Conservation (phyloP, 1,140 invertebrate species). For the Cyphomyrmex costatus region DNA sequence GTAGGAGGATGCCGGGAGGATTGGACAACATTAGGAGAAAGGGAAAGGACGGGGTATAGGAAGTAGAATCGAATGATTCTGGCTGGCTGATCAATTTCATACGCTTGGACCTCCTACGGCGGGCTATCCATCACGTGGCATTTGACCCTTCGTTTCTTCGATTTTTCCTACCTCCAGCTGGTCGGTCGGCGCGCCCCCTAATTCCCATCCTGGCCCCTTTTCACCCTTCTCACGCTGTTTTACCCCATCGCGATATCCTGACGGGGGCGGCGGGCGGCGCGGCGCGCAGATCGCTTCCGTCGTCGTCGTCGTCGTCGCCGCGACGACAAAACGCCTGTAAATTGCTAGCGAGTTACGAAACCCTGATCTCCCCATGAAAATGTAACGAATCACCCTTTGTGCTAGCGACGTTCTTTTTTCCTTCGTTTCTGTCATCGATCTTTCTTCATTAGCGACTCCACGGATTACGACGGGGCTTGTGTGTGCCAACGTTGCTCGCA, state of each 20-base stretch:
- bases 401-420: constrained; percentile 32
- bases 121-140: constrained; percentile 77
- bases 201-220: constrained; percentile 42
- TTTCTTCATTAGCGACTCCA: constrained; percentile 51
- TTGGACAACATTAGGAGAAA: constrained; percentile 45
- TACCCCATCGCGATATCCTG: constrained; percentile 49
- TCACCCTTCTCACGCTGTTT: constrained; percentile 28
- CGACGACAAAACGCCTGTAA: constrained; percentile 60
- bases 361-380: constrained; percentile 45
- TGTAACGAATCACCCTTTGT: constrained; percentile 62
- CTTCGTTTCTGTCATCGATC: constrained; percentile 51
- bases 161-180: constrained; percentile 68
- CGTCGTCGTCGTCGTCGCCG: constrained; percentile 36
- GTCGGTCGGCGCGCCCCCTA: constrained; percentile 28
- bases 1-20: neutral
- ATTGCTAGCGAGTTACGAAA: constrained; percentile 61
- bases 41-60: constrained; percentile 55
- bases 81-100: constrained; percentile 79
- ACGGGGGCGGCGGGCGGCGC: neutral
- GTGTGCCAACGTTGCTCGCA: constrained; percentile 5
- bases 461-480: constrained; percentile 34
- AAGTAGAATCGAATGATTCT: constrained; percentile 81
- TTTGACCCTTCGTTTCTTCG: constrained; percentile 76
- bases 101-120: constrained; percentile 71
- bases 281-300: constrained; percentile 60